Conservation (phyloP, 2,797 vertebrate genomes). For the Oreonectes daqikongensis region DNA sequence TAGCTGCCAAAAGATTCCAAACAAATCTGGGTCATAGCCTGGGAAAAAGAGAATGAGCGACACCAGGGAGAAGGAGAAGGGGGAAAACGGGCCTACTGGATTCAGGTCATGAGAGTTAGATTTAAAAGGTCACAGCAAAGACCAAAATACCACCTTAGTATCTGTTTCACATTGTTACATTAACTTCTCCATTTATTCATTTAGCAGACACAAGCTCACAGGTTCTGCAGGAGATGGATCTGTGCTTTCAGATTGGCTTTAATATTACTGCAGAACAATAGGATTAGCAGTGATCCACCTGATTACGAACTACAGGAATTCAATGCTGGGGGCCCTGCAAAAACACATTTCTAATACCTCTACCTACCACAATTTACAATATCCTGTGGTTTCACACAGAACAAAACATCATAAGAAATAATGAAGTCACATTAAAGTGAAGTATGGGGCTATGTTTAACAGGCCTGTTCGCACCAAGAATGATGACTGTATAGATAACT, state of each 20-base stretch:
- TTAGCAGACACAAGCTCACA: not conserved
- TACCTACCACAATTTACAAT: not conserved
- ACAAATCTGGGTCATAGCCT: conserved; percentile 23
- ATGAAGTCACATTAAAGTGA: not conserved
- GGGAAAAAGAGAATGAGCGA: conserved; percentile 27
- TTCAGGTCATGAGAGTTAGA: conserved; percentile 53
- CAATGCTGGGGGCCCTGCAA: conserved; percentile 13
- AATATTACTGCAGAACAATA: too few relatives aligned
- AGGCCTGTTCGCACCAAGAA: too few relatives aligned
- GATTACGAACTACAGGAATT: conserved; percentile 43
- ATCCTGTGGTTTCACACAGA: conserved; percentile 20
- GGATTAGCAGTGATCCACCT: conserved; percentile 51
- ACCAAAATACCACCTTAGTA: conserved; percentile 20
- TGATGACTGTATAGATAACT: too few relatives aligned
- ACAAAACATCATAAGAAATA: not conserved
- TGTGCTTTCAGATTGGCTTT: too few relatives aligned
- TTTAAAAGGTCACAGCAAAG: conserved; percentile 41
- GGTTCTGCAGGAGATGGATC: conserved; percentile 20
- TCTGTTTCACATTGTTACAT: conserved; percentile 18
- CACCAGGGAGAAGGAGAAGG: conserved; percentile 24
- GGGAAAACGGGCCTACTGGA: conserved; percentile 5
- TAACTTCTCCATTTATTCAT: too few relatives aligned
- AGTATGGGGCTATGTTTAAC: not conserved
- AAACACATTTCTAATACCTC: conserved; percentile 8
- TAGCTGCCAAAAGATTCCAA: conserved; percentile 27